Conservation (phyloP, 2,797 vertebrate genomes). For the Pelodytes ibericus region DNA sequence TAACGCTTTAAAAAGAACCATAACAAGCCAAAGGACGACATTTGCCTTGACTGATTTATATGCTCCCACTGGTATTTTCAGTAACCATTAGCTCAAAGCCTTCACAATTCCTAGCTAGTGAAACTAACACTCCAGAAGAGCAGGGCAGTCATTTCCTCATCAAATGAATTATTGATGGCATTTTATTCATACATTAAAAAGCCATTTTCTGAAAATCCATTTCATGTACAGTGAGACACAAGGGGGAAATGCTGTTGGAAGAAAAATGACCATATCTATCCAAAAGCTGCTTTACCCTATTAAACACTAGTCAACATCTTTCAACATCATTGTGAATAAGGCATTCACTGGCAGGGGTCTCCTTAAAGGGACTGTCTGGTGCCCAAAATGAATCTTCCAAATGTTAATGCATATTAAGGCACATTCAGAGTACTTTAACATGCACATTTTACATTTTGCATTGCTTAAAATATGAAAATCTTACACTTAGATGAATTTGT, state of each 20-base stretch:
- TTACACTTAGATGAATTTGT: too few species aligned
- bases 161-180: conserved; percentile 34
- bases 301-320: conserved; percentile 32
- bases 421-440: too few species aligned
- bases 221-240: conserved; percentile 19
- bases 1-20: too few species aligned
- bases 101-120: conserved; percentile 3
- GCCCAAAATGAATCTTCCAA: too few species aligned
- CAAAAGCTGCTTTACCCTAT: conserved; percentile 32
- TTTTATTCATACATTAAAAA: conserved; percentile 47
- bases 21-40: too few species aligned
- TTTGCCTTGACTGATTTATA: neutral
- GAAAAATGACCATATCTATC: conserved; percentile 1
- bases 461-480: too few species aligned
- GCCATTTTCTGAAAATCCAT: conserved; percentile 41
- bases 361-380: too few species aligned
- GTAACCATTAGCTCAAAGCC: conserved; percentile 17
- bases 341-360: neutral
- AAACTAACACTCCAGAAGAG: conserved; percentile 16
- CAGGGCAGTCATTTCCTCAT: conserved; percentile 21
- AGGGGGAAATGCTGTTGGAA: conserved; percentile 21
- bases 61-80: neutral
- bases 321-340: conserved; percentile 23
- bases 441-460: too few species aligned
- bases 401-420: too few species aligned